Base-by-base conservation (phyloP, 2,888 invertebrate genomes). In the Amitus sp. region DNA sequence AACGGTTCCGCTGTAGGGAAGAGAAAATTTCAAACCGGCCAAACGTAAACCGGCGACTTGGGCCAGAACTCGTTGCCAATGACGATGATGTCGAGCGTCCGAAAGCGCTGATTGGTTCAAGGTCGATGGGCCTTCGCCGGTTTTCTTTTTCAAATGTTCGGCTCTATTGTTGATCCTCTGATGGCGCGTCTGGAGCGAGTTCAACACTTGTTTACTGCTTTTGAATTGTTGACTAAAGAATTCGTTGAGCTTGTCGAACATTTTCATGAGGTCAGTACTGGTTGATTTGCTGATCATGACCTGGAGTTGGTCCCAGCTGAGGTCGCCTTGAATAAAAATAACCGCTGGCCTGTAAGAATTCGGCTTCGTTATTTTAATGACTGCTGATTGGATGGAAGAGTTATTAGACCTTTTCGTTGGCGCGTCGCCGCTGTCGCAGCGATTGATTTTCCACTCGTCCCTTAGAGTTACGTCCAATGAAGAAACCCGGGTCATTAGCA, bases 211-310 rank as follows among this genome's bases (percentile, higher is more conserved):
- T 80, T 95, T 95, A 79, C 96, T 95, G 69, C 95, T 96, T 81
- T 96, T 95, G 80, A 98, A 96, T 85, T 98, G 98, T 82, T 97
- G 97, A 63, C 94, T 92, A 84, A 99, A 98, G 86, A 99, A 99
- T 83, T 98, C 96, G 73, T 96, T 96, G 28, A 99, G 86, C 78
- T 98, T 98, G 67, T 93, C 91, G 80, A 93, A 95, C 93, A 99
- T 98, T 85, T 98, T 98, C 46, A 97, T 85, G 59, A 99, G 85
- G 84, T 99, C 98, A 0, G 96, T 95, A 0, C 98, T 97, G 1
- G 98, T 99, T 46, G 96, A 96, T 82, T 96, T 94, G 3, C 95
- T 95, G 79, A 99, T 97, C 87, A 99, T 92, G 73, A 98, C 88
- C 85, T 99, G 98, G 39, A 98, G 86, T 78, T 94, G 97, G 79